Percentiles rank a stretch among this genome's conserved stretches.
phyloP scores from a whole-genome alignment of 2,888 invertebrate genomes.

The Philereme vetulata region DNA sequence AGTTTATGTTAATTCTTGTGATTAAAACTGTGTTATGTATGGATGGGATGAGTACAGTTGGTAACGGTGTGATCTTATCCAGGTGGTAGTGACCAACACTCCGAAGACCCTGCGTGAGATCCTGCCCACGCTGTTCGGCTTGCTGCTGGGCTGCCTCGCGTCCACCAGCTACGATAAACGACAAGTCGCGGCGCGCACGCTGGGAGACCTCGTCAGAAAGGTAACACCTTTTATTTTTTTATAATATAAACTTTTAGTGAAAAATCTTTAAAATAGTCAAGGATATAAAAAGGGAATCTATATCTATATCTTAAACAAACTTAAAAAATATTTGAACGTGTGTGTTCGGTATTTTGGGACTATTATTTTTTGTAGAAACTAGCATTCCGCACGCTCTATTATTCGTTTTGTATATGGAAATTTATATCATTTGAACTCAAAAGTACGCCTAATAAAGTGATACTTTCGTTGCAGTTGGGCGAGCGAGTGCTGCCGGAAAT shows the following conservation, averaged over 20 bases:
- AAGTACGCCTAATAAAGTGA: not conserved
- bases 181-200: slow-evolving; percentile 97
- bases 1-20: no score
- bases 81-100: slow-evolving; percentile 98
- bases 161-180: slow-evolving; percentile 98
- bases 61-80: not conserved
- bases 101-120: slow-evolving; percentile 98
- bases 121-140: slow-evolving; percentile 95
- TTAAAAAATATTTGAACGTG: no score
- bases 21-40: no score
- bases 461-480: slow-evolving; percentile 85
- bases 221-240: slow-evolving; percentile 37
- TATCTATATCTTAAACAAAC: no score
- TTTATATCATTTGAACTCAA: no score
- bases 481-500: slow-evolving; percentile 99
- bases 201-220: slow-evolving; percentile 98
- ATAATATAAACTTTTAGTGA: no score
- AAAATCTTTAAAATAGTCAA: no score
- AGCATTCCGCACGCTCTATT: no score
- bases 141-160: slow-evolving; percentile 96
- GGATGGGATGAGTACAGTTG: not conserved
- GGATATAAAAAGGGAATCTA: no score
- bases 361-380: no score
- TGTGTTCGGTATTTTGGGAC: no score
- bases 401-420: no score